These are phyloP conservation scores for Aplocera efformata DNA, from an alignment of 2,888 invertebrate genomes.

Conservation along the genomic window DNA sequence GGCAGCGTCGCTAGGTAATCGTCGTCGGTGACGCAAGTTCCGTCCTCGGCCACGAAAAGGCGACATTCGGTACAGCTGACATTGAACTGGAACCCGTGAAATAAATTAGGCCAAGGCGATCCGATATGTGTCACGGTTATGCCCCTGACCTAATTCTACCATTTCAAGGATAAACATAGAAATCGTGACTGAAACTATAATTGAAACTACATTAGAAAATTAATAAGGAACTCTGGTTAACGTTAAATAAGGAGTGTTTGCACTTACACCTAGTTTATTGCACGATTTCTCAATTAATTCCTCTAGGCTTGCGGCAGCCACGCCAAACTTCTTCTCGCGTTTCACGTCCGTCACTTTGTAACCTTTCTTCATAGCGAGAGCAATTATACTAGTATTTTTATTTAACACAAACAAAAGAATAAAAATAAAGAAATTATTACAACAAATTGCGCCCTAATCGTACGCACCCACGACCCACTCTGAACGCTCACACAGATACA, in stretches of 20 bases:
- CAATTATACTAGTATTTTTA: slow-evolving; percentile 18
- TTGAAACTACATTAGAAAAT: slow-evolving; percentile 5
- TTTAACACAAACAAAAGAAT: slow-evolving; percentile 31
- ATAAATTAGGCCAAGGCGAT: slow-evolving; percentile 54
- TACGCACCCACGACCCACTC: no score
- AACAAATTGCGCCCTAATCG: not conserved
- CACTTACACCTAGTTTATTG: slow-evolving; percentile 82
- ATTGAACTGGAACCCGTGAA: slow-evolving; percentile 62
- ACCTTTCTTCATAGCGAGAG: slow-evolving; percentile 79
- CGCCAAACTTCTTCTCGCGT: slow-evolving; percentile 84
- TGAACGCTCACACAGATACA: no score
- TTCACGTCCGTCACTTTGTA: slow-evolving; percentile 87
- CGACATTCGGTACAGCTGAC: slow-evolving; percentile 71
- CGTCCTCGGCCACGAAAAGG: slow-evolving; percentile 83
- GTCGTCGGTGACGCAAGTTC: slow-evolving; percentile 86
- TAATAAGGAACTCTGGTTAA: no score
- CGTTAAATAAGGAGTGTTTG: no score
- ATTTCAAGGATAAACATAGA: slow-evolving; percentile 38
- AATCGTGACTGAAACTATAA: slow-evolving; percentile 35
- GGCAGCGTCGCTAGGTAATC: slow-evolving; percentile 88
- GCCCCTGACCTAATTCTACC: slow-evolving; percentile 48
- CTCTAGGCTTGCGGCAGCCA: slow-evolving; percentile 83
- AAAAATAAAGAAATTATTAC: slow-evolving; percentile 32
- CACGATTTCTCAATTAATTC: slow-evolving; percentile 86
- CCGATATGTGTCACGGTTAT: slow-evolving; percentile 58